Conservation (phyloP, 30 jellyfish, hydroid and myxozoan species). For the Hydra vulgaris region DNA sequence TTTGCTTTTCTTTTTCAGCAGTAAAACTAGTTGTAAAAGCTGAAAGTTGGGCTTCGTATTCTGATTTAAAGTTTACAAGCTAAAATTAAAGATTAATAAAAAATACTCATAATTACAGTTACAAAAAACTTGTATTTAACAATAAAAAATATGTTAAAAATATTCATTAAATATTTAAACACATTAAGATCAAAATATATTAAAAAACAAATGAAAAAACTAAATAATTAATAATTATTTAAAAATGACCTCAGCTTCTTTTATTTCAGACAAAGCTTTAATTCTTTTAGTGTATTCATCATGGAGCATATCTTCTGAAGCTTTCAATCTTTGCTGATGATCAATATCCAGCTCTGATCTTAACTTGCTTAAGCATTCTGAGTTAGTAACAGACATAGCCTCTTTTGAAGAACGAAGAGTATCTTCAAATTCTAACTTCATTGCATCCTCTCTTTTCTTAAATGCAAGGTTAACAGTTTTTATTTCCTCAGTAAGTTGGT, state of each 20-base stretch:
- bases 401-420: conserved; percentile 39
- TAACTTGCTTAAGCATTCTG: conserved; percentile 43
- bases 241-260: conserved; percentile 5
- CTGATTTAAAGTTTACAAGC: conserved; percentile 53
- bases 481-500: conserved; percentile 22
- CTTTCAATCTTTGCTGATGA: conserved; percentile 39
- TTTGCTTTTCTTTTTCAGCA: conserved; percentile 48
- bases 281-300: conserved; percentile 43
- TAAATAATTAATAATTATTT: too few species aligned
- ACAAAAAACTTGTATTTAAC: not conserved
- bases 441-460: conserved; percentile 32
- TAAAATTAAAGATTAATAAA: conserved; percentile 27
- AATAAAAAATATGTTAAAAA: too few species aligned
- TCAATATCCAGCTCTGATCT: conserved; percentile 70
- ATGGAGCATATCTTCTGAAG: conserved; percentile 48
- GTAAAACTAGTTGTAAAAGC: conserved; percentile 47
- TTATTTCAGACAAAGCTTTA: not conserved
- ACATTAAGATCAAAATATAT: too few species aligned
- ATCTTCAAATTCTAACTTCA: conserved; percentile 42
- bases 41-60: conserved; percentile 34
- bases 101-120: too few species aligned
- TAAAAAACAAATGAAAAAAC: too few species aligned
- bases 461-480: conserved; percentile 37
- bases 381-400: conserved; percentile 39
- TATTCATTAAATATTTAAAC: too few species aligned